Base-by-base conservation (phyloP, 2,888 invertebrate species). In the Idaea dimidiata region DNA sequence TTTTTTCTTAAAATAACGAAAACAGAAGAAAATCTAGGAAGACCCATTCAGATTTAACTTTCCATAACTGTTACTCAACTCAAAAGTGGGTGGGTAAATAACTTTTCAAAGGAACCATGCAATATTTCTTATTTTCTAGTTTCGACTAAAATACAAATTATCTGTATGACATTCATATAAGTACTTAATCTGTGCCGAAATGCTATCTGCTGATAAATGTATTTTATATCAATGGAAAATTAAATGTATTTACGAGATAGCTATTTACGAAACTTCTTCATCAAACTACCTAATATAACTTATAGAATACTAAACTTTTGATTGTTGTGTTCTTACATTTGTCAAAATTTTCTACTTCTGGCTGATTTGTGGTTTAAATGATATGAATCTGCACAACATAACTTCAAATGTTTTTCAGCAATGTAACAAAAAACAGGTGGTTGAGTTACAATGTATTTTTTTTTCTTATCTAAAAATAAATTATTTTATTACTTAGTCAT, bases 401-500 rank as follows among this genome's bases (percentile, higher is more conserved):
- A n/a, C n/a, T n/a, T n/a, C n/a, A n/a, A 43, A 10, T 43, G 43
- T 43, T 43, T 43, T 43, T 43, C 14, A 43, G 43, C 14, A 14
- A 43, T 10, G 14, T 43, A 8, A 43, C 14, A 43, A 43, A 10
- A 43, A 10, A 10, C 43, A 43, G 43, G 43, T 43, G 43, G 43
- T 10, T 43, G 3, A 8, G 43, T 43, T 10, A 10, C 43, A 43
- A 43, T 43, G 43, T 43, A n/a, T 43, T 43, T 43, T 43, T 43
- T 43, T 3, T 43, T 43, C 43, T 43, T 24, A 24, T 24, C 24
- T 24, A 24, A 24, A 43, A 43, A 43, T 43, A 43, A 14, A 43
- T 43, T 43, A 43, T 58, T 58, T 62, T 55, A 33, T 56, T 54
- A 54, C 31, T 54, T 8, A 43, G 32, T 32, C 32, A 32, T 32